Percentiles rank a stretch among this genome's conserved stretches.
phyloP scores from a whole-genome alignment of 2,113 vertebrate species.

The Condylura cristata region DNA sequence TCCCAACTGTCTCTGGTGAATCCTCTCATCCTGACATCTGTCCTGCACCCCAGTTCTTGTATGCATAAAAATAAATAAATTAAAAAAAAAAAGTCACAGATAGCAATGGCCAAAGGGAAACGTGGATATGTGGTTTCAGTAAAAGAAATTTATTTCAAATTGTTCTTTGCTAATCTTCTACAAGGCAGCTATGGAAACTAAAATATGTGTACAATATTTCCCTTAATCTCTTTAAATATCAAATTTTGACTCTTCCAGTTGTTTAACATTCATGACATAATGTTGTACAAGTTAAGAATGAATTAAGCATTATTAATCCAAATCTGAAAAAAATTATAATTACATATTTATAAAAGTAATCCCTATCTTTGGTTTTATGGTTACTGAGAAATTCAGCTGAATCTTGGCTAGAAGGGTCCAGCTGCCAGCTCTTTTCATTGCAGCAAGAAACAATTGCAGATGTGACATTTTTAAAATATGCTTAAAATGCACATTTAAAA shows the following conservation, averaged over 20 bases:
- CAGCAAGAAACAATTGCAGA: conserved; percentile 64
- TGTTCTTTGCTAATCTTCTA: conserved; percentile 43
- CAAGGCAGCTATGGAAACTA: conserved; percentile 29
- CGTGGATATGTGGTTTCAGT: background rate
- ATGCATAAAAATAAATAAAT: no score
- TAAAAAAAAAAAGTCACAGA: no score
- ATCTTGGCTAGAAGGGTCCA: conserved; percentile 31
- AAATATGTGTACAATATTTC: conserved; percentile 65
- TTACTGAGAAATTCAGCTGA: conserved; percentile 67
- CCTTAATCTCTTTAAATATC: conserved; percentile 78
- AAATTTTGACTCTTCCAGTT: conserved; percentile 65
- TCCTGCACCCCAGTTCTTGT: no score
- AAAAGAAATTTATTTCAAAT: conserved; percentile 53
- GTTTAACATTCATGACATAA: conserved; percentile 76
- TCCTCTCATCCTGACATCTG: no score
- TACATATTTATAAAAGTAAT: conserved; percentile 80
- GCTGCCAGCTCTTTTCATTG: conserved; percentile 62
- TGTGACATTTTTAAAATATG: conserved; percentile 57
- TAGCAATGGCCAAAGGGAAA: background rate
- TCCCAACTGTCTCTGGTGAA: no score
- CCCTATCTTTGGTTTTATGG: conserved; percentile 65
- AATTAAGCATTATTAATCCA: conserved; percentile 82
- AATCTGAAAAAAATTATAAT: conserved; percentile 72
- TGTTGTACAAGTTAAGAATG: conserved; percentile 63
- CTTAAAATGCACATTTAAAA: conserved; percentile 59